phyloP scores from a whole-genome alignment of 2,888 invertebrate species.

The Brachycybe producta region DNA sequence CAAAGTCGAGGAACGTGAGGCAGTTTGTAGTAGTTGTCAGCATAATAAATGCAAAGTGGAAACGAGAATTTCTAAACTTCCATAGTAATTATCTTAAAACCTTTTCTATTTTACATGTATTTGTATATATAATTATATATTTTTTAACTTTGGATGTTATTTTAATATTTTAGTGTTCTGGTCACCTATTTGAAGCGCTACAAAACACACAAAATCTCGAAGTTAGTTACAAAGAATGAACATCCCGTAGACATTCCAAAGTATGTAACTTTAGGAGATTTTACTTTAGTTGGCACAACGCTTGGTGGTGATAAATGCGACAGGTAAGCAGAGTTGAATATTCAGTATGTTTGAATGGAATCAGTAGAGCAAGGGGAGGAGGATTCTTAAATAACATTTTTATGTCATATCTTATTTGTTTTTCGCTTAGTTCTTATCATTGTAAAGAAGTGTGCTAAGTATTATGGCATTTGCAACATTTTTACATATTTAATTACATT shows the following conservation, averaged over 20 bases:
- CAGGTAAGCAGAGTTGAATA: too few species aligned
- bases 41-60: neutral
- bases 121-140: neutral
- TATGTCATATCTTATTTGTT: too few species aligned
- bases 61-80: constrained; percentile 3
- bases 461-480: too few species aligned
- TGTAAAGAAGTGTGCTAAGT: too few species aligned
- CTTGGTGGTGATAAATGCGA: too few species aligned
- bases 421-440: too few species aligned
- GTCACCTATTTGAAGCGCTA: constrained; percentile 1
- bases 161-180: neutral
- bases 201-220: neutral
- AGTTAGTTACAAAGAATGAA: neutral
- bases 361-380: too few species aligned
- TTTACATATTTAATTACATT: too few species aligned
- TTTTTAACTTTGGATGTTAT: neutral
- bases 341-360: too few species aligned
- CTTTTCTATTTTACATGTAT: neutral
- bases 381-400: too few species aligned
- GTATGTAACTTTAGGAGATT: neutral
- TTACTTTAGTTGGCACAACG: too few species aligned
- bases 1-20: neutral
- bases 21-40: neutral
- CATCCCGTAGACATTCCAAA: neutral
- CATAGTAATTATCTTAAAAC: neutral